These are phyloP conservation scores for Tetropium fuscum DNA, from an alignment of 2,888 invertebrate genomes.

Conservation along the genomic window DNA sequence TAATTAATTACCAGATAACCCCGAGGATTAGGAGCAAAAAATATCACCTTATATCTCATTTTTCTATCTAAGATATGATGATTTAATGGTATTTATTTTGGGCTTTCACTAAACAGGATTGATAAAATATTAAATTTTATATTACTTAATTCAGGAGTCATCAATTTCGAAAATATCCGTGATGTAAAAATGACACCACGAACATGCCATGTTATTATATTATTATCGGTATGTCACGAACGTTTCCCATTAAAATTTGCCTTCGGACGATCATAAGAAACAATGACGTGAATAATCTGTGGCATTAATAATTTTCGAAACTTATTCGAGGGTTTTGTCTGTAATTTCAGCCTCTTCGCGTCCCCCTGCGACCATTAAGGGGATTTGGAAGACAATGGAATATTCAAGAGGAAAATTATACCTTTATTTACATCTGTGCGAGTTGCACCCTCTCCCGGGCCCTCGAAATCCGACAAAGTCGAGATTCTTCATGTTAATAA, in stretches of 20 bases:
- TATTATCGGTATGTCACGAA: not conserved
- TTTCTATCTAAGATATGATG: not conserved
- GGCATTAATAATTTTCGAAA: slow-evolving; percentile 55
- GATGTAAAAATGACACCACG: too few relatives aligned
- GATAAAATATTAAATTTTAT: too few relatives aligned
- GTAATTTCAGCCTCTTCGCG: slow-evolving; percentile 49
- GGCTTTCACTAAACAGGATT: not conserved
- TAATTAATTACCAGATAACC: too few relatives aligned
- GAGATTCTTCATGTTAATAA: slow-evolving; percentile 28
- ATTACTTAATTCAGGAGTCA: too few relatives aligned
- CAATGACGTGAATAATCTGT: slow-evolving; percentile 45
- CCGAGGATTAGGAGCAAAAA: not conserved
- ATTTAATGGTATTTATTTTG: not conserved
- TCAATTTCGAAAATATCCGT: too few relatives aligned
- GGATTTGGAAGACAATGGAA: slow-evolving; percentile 63
- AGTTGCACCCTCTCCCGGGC: slow-evolving; percentile 48
- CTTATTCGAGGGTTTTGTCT: slow-evolving; percentile 48
- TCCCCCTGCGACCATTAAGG: slow-evolving; percentile 58
- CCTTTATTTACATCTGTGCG: slow-evolving; percentile 61
- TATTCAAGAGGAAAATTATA: slow-evolving; percentile 63
- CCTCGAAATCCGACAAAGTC: slow-evolving; percentile 33
- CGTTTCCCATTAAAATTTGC: not conserved
- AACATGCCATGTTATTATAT: not conserved
- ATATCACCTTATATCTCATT: not conserved
- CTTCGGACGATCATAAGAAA: not conserved